Conservation (phyloP, 2,888 invertebrate genomes). For the Iphiclides podalirius region DNA sequence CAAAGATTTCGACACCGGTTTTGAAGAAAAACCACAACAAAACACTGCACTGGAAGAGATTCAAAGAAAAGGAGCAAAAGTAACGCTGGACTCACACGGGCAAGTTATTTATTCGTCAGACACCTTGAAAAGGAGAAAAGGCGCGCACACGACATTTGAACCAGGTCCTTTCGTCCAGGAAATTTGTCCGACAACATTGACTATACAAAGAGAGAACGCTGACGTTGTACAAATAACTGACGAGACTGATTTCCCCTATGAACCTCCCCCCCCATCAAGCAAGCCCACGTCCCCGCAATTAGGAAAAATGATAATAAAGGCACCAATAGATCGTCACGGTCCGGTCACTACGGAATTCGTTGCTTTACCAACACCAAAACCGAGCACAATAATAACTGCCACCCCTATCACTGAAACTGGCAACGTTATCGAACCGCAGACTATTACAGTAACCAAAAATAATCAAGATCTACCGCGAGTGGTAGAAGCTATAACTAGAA, state of each 20-base stretch:
- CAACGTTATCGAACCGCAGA: constrained; percentile 37
- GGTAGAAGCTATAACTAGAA: constrained; percentile 71
- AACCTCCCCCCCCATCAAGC: constrained; percentile 57
- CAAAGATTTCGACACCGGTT: constrained; percentile 64
- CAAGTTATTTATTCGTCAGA: constrained; percentile 94
- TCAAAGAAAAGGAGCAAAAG: constrained; percentile 85
- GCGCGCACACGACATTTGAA: constrained; percentile 91
- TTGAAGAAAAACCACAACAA: constrained; percentile 53
- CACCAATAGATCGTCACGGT: constrained; percentile 68
- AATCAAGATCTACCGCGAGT: constrained; percentile 62
- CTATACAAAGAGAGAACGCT: constrained; percentile 63
- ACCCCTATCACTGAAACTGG: constrained; percentile 61
- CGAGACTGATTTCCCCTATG: constrained; percentile 71
- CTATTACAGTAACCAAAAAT: constrained; percentile 47
- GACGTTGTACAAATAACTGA: constrained; percentile 62
- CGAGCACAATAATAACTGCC: constrained; percentile 83
- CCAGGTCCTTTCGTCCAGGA: constrained; percentile 92
- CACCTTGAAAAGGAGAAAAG: constrained; percentile 88
- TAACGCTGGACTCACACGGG: constrained; percentile 91
- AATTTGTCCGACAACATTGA: constrained; percentile 59
- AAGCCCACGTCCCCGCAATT: constrained; percentile 83
- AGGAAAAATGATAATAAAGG: constrained; percentile 83
- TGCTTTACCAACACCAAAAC: constrained; percentile 76
- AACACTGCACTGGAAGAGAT: constrained; percentile 58
- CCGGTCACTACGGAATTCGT: constrained; percentile 78